These are phyloP conservation scores for Brachionus koreanus DNA, from an alignment of 1,140 invertebrate genomes.

Conservation along the genomic window DNA sequence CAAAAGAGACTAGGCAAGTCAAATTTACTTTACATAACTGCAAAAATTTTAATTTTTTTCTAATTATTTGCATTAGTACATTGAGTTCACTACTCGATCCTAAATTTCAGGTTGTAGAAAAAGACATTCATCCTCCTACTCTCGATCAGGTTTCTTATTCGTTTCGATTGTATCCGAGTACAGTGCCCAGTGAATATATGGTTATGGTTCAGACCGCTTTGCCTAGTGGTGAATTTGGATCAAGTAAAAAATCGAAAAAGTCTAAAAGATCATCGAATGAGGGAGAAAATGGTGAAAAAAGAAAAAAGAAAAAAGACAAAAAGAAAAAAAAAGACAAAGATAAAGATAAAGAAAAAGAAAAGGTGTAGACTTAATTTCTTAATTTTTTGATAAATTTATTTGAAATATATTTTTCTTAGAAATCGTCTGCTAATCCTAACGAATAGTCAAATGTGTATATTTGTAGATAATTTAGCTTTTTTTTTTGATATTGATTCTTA, in stretches of 20 bases:
- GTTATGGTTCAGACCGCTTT: slow-evolving; percentile 30
- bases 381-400: neutral
- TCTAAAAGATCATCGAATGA: slow-evolving; percentile 34
- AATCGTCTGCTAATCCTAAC: neutral
- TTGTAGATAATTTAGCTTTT: too few species aligned
- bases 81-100: slow-evolving; percentile 26
- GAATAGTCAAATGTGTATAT: too few species aligned
- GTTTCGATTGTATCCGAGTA: slow-evolving; percentile 11
- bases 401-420: neutral
- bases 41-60: neutral
- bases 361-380: neutral
- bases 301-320: slow-evolving; percentile 42
- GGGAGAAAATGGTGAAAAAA: slow-evolving; percentile 37
- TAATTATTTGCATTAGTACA: neutral
- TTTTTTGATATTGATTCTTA: too few species aligned
- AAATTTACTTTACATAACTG: neutral
- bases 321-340: slow-evolving; percentile 44
- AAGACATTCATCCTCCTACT: slow-evolving; percentile 15
- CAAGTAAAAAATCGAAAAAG: slow-evolving; percentile 42
- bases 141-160: neutral
- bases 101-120: slow-evolving; percentile 22
- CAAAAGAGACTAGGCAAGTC: slow-evolving; percentile 18
- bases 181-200: slow-evolving; percentile 17
- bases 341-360: slow-evolving; percentile 44
- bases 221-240: slow-evolving; percentile 2